phyloP scores from a whole-genome alignment of 2,797 vertebrate genomes.

The Carcharodon carcharias region DNA sequence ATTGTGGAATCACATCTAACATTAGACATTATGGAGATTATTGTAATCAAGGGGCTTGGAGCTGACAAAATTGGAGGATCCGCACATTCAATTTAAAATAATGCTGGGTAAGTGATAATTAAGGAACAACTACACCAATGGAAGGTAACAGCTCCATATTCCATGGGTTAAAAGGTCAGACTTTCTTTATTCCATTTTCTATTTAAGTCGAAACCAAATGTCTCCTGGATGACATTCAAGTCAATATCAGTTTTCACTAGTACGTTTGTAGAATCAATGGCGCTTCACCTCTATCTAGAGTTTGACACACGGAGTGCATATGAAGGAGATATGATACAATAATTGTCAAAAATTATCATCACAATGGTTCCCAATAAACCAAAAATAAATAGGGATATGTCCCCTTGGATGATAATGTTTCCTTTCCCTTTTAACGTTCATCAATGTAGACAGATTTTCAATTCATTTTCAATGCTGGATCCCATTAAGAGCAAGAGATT shows the following conservation, averaged over 20 bases:
- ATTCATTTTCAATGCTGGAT: neutral
- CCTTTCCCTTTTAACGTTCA: neutral
- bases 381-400: neutral
- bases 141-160: neutral
- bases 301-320: neutral
- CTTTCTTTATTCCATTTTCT: neutral
- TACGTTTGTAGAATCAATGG: neutral
- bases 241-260: neutral
- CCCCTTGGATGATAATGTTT: neutral
- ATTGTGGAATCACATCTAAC: too few species aligned
- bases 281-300: neutral
- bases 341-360: neutral
- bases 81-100: neutral
- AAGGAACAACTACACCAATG: neutral
- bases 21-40: neutral
- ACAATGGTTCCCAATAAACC: neutral
- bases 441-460: neutral
- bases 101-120: neutral
- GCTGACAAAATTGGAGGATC: neutral
- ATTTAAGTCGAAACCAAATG: neutral
- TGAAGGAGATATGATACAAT: conserved; percentile 15
- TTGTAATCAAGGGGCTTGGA: neutral
- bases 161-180: neutral
- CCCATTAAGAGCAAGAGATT: neutral
- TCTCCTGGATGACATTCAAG: neutral